Base-by-base conservation (phyloP, 1,140 invertebrate genomes). In the Heliconius eleuchia region DNA sequence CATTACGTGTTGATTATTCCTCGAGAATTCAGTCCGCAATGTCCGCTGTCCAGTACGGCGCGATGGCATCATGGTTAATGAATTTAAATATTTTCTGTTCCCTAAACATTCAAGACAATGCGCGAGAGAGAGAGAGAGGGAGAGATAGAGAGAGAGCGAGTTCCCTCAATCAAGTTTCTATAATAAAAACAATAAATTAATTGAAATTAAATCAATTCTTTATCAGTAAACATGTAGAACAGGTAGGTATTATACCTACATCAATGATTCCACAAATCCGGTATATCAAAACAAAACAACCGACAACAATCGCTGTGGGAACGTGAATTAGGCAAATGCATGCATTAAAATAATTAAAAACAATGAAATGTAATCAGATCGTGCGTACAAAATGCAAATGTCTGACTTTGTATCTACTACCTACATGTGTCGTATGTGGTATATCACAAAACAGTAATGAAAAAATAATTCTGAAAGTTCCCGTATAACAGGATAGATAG, bases 331-430 rank as follows among this genome's bases (percentile, higher is more conserved):
- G 39, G 74, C 74, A 70, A 66, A 50, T 42, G 74, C 37, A 76
- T 46, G 74, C 74, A 76, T 76, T 76, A 57, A 76, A 76, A 76
- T 76, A 76, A 76, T 76, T 76, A 76, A 76, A 76, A 76, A 76
- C 74, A 76, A 76, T 76, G 60, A 70, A 75, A 37, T 60, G 57
- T 30, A 42, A 76, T 70, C 74, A 76, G 74, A 76, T 76, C 23
- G 74, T 70, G 70, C 37, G 9, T 13, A 46, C 50, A 18, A 23
- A 76, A 76, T 75, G 74, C 74, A 7, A 76, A 76, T 76, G 7
- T 5, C 13, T 66, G 60, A 9, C 23, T 66, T 66, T 66, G 60
- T 30, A 66, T 16, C 60, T 2, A 16, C 4, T 23, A 16, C 23
- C 19, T 39, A 39, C 9, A 39, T 19, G 13, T 18, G 16, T 18